These are phyloP conservation scores for Petrocephalus schoutedeni DNA, from an alignment of 2,797 vertebrate genomes.

Conservation along the genomic window DNA sequence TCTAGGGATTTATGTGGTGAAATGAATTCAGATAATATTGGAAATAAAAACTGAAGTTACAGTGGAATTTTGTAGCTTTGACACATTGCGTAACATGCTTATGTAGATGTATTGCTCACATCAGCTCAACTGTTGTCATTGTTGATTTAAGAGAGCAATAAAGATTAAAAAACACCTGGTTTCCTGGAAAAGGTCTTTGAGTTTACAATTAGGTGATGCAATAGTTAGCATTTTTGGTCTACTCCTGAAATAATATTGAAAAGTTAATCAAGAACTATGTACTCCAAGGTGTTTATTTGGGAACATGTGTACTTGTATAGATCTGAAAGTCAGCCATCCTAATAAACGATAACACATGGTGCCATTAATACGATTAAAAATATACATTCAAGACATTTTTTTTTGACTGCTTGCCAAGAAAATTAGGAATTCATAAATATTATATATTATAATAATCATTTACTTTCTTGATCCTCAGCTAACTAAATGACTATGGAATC, in stretches of 20 bases:
- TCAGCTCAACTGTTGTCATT: background rate
- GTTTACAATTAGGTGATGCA: background rate
- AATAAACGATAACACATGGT: background rate
- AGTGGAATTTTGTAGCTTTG: background rate
- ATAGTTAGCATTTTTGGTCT: background rate
- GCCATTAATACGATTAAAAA: background rate
- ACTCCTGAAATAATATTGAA: background rate
- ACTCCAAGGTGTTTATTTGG: background rate
- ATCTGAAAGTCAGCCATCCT: background rate
- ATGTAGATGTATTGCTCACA: background rate
- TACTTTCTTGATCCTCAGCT: slow-evolving; percentile 56
- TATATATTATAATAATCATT: background rate
- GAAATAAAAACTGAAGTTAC: background rate
- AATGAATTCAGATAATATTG: background rate
- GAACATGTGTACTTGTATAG: background rate
- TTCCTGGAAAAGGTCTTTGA: background rate
- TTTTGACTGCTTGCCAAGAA: background rate
- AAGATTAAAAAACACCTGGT: background rate
- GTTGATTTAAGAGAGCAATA: background rate
- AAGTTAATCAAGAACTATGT: background rate
- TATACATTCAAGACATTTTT: background rate
- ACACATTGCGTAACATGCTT: background rate
- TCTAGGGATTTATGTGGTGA: background rate
- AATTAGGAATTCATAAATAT: background rate
- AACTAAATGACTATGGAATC: slow-evolving; percentile 94